A percentile compares a stretch with the other conserved stretches of the same genome.
These are phyloP conservation scores for Agonopterix subpropinquella DNA, from an alignment of 2,888 invertebrate species.

Conservation along the genomic window DNA sequence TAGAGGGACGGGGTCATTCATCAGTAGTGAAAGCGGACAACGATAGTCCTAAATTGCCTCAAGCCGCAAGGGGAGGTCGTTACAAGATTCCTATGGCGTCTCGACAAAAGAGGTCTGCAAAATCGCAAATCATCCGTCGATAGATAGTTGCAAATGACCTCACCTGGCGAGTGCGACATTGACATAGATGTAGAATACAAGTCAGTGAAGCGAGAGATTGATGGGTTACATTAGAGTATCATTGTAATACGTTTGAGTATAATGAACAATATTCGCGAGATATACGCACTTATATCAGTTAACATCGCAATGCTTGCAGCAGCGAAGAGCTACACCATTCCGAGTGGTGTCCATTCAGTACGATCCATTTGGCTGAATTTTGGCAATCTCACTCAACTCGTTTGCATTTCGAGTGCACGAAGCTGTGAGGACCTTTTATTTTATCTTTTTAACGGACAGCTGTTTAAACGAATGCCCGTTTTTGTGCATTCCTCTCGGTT, in stretches of 20 bases:
- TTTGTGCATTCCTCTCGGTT: conserved; percentile 53
- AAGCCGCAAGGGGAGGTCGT: conserved; percentile 35
- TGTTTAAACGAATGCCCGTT: conserved; percentile 58
- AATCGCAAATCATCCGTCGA: conserved; percentile 52
- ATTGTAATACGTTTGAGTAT: background rate
- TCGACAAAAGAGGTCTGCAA: conserved; percentile 31
- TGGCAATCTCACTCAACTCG: conserved; percentile 43
- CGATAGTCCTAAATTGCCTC: conserved; percentile 58
- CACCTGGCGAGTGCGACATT: conserved; percentile 35
- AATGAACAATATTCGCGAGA: background rate
- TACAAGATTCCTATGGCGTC: conserved; percentile 26
- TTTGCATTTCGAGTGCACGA: conserved; percentile 54
- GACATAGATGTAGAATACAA: conserved; percentile 40
- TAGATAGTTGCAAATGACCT: conserved; percentile 39
- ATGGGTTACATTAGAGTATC: conserved; percentile 17
- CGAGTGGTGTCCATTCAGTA: conserved; percentile 16
- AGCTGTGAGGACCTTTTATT: conserved; percentile 41
- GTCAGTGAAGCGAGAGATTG: conserved; percentile 28
- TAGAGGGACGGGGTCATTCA: conserved; percentile 55
- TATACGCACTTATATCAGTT: background rate
- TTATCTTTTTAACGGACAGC: conserved; percentile 46
- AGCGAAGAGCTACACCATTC: conserved; percentile 2
- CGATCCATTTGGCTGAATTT: conserved; percentile 24
- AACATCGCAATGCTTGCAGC: background rate
- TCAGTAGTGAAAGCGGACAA: conserved; percentile 54